phyloP scores from a whole-genome alignment of 2,888 invertebrate species.

The Xylota segnis region DNA sequence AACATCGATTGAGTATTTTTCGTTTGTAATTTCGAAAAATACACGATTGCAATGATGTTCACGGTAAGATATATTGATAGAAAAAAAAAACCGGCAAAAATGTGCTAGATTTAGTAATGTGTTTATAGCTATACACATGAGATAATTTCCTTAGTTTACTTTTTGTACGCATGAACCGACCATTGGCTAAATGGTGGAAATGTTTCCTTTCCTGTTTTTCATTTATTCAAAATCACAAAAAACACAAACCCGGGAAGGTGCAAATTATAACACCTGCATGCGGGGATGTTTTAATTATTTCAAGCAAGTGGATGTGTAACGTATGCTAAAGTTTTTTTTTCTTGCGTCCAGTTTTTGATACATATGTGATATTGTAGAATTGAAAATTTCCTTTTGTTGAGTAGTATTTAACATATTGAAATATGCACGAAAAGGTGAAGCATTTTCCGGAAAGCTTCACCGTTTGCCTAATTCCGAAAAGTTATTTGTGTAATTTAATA shows the following conservation, averaged over 20 bases:
- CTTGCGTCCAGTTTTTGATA: conserved; percentile 12
- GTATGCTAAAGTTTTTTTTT: background rate
- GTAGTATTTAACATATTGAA: background rate
- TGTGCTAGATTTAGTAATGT: conserved; percentile 27
- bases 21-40: conserved; percentile 38
- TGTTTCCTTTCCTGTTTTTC: conserved; percentile 9
- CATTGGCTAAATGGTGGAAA: conserved; percentile 16
- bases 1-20: conserved; percentile 34
- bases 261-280: conserved; percentile 21
- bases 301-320: conserved; percentile 1
- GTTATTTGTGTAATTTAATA: background rate
- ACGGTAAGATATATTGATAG: conserved; percentile 83
- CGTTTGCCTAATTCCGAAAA: background rate
- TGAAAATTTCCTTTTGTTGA: background rate
- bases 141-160: conserved; percentile 22
- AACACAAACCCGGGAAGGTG: background rate
- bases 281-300: background rate
- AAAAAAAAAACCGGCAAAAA: conserved; percentile 67
- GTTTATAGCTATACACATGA: conserved; percentile 8
- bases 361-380: background rate
- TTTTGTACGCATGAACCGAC: conserved; percentile 56
- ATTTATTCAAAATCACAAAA: background rate
- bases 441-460: background rate
- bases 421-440: background rate
- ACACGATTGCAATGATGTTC: conserved; percentile 85